These are phyloP conservation scores for Amia ocellicauda DNA, from an alignment of 2,113 vertebrate genomes.

Conservation along the genomic window DNA sequence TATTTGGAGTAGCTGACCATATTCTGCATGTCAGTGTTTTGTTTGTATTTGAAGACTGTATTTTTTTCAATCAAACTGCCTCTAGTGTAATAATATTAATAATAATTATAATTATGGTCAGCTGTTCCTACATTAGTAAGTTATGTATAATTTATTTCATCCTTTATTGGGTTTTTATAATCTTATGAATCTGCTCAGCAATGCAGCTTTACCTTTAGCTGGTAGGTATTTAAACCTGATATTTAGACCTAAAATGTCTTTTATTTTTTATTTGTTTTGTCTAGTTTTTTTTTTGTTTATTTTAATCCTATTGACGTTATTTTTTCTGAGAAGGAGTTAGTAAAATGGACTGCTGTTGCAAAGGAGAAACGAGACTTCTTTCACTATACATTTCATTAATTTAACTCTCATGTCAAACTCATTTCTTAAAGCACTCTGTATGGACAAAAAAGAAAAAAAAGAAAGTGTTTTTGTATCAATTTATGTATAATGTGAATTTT, in stretches of 20 bases:
- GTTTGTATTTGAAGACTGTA: conserved; percentile 87
- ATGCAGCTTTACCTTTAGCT: conserved; percentile 81
- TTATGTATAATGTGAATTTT: conserved; percentile 82
- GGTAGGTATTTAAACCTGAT: conserved; percentile 75
- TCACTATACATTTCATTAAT: conserved; percentile 65
- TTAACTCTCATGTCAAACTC: conserved; percentile 73
- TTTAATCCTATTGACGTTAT: conserved; percentile 69
- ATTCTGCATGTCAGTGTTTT: conserved; percentile 81
- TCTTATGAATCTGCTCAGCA: conserved; percentile 75
- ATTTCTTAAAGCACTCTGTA: conserved; percentile 90
- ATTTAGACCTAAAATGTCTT: conserved; percentile 65
- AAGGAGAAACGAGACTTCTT: conserved; percentile 41
- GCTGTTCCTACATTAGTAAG: conserved; percentile 94
- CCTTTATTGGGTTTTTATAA: conserved; percentile 72
- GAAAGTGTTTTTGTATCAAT: conserved; percentile 73
- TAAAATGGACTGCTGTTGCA: conserved; percentile 68
- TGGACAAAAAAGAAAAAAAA: conserved; percentile 71
- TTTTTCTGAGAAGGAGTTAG: conserved; percentile 67
- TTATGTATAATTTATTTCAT: conserved; percentile 99
- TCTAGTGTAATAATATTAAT: conserved; percentile 94
- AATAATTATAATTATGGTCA: conserved; percentile 90
- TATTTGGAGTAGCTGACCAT: conserved; percentile 72
- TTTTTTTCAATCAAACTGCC: conserved; percentile 91
- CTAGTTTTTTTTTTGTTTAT: conserved; percentile 64
- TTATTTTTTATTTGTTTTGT: conserved; percentile 62